A percentile compares a stretch with the other conserved stretches of the same genome.
These are phyloP conservation scores for Potamarius usumacintae DNA, from an alignment of 2,113 vertebrate genomes.

Conservation along the genomic window DNA sequence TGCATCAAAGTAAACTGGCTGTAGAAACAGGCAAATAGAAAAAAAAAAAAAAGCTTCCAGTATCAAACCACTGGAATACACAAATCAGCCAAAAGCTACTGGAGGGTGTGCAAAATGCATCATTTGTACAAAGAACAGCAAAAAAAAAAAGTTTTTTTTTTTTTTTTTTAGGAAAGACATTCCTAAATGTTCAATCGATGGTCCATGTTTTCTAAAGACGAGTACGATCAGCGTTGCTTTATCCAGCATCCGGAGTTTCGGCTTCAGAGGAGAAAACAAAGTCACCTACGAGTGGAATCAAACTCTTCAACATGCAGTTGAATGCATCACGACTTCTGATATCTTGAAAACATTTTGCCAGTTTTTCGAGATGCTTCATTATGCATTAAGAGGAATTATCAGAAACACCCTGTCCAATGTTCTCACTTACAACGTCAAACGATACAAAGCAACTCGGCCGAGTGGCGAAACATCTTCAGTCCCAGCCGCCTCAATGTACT, in stretches of 20 bases:
- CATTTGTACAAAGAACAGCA: slow-evolving; percentile 25
- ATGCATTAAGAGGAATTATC: background rate
- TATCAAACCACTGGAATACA: slow-evolving; percentile 35
- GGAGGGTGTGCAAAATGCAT: slow-evolving; percentile 8
- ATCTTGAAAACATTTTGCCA: background rate
- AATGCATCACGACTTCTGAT: background rate
- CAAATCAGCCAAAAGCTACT: background rate
- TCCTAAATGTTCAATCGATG: background rate
- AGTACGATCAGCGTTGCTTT: background rate
- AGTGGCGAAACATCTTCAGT: background rate
- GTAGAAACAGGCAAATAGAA: slow-evolving; percentile 39
- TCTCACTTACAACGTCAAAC: background rate
- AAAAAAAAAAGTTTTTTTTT: background rate
- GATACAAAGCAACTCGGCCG: background rate
- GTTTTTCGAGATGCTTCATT: background rate
- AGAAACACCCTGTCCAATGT: background rate
- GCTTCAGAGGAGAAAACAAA: background rate
- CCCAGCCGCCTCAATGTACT: background rate
- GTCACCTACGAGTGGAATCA: background rate
- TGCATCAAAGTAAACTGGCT: slow-evolving; percentile 18
- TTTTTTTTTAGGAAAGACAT: background rate
- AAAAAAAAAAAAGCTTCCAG: slow-evolving; percentile 17
- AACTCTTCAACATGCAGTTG: background rate
- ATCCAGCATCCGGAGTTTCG: background rate
- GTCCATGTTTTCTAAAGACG: background rate